phyloP scores from a whole-genome alignment of 2,888 invertebrate genomes.

The Onthophagus sagittarius region DNA sequence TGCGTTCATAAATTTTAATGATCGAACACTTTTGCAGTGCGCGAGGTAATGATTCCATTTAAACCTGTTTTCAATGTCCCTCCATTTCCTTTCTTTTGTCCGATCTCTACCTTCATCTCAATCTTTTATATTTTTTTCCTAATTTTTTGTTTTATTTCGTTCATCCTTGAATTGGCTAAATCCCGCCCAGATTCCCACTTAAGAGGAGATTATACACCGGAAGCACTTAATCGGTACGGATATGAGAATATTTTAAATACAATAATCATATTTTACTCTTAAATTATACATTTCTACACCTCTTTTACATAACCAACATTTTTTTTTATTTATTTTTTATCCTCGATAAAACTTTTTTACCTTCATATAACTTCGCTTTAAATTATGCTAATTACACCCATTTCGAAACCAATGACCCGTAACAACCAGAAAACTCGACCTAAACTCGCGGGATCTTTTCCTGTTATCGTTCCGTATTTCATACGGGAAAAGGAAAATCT shows the following conservation, averaged over 20 bases:
- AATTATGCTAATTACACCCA: not conserved
- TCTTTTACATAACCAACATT: no score
- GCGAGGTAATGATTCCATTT: conserved; percentile 10
- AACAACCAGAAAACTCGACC: not conserved
- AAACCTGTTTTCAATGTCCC: conserved; percentile 9
- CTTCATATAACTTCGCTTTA: not conserved
- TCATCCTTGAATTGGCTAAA: not conserved
- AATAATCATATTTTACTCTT: not conserved
- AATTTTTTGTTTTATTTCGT: not conserved
- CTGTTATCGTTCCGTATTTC: not conserved
- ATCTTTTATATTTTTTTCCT: no score
- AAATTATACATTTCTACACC: not conserved
- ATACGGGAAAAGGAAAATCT: not conserved
- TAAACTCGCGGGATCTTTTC: not conserved
- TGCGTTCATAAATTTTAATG: conserved; percentile 6
- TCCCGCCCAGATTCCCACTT: not conserved
- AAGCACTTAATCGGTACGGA: not conserved
- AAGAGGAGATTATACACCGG: not conserved
- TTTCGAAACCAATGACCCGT: not conserved
- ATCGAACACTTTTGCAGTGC: conserved; percentile 2
- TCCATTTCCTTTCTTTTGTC: not conserved
- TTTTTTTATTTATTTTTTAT: not conserved
- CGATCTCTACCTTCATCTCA: not conserved
- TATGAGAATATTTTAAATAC: not conserved
- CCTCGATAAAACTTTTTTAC: not conserved